phyloP scores from a whole-genome alignment of 2,797 vertebrate genomes.

The Anguilla anguilla region DNA sequence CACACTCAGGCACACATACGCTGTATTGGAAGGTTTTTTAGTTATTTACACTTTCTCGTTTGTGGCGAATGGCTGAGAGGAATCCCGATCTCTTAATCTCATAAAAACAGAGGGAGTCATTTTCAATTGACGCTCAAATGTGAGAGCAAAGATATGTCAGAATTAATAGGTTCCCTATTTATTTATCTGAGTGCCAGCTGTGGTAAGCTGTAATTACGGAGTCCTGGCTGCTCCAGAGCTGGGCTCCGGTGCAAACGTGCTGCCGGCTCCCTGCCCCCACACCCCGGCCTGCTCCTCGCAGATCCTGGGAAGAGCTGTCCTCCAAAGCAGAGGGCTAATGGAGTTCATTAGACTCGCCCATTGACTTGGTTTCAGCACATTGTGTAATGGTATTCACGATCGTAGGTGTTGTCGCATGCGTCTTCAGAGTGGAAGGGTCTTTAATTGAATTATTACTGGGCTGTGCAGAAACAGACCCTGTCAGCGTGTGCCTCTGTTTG shows the following conservation, averaged over 20 bases:
- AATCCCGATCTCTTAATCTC: constrained; percentile 11
- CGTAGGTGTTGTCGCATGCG: constrained; percentile 1
- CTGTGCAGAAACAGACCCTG: background rate
- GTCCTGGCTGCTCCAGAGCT: constrained; percentile 36
- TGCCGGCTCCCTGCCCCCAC: constrained; percentile 34
- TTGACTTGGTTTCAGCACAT: background rate
- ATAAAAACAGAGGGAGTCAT: background rate
- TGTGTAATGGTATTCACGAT: background rate
- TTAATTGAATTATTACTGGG: constrained; percentile 29
- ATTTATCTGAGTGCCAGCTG: constrained; percentile 48
- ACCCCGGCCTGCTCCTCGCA: constrained; percentile 36
- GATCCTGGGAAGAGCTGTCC: background rate
- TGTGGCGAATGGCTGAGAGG: background rate
- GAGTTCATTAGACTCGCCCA: constrained; percentile 8
- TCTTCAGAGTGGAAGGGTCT: constrained; percentile 22
- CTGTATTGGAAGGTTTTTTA: background rate
- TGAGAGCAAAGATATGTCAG: background rate
- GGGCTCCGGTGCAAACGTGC: constrained; percentile 52
- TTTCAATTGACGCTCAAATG: background rate
- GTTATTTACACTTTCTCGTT: background rate
- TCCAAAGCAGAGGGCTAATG: background rate
- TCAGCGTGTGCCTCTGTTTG: background rate
- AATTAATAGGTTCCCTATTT: background rate
- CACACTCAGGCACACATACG: background rate
- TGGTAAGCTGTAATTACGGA: constrained; percentile 57